These are phyloP conservation scores for Genyomyrus donnyi DNA, from an alignment of 2,113 vertebrate species.

Conservation along the genomic window DNA sequence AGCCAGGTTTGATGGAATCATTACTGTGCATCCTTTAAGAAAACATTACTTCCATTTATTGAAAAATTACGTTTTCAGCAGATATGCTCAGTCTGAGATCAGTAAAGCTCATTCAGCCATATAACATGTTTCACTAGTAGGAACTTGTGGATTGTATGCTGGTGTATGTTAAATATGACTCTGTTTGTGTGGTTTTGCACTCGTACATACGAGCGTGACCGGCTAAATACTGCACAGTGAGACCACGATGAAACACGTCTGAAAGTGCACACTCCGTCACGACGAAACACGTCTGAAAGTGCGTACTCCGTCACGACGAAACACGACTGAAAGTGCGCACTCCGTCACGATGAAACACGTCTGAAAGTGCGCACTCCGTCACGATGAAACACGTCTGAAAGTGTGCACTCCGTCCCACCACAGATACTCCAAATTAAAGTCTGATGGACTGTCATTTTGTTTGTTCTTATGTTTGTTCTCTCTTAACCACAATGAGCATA, in stretches of 20 bases:
- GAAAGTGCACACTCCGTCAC: neutral
- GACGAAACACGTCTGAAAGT: neutral
- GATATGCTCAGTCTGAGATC: neutral
- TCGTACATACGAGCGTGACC: neutral
- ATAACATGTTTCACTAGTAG: neutral
- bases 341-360: neutral
- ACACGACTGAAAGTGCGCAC: too few relatives aligned
- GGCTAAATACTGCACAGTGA: neutral
- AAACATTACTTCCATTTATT: neutral
- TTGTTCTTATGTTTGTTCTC: constrained; percentile 7
- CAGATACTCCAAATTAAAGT: constrained; percentile 9
- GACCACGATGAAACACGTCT: neutral
- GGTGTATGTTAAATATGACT: neutral
- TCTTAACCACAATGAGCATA: constrained; percentile 21
- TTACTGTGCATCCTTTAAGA: neutral
- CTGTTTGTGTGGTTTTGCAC: neutral
- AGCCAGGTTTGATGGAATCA: neutral
- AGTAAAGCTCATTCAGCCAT: neutral
- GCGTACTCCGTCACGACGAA: neutral
- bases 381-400: neutral
- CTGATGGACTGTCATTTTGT: neutral
- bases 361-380: neutral
- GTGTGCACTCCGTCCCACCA: neutral
- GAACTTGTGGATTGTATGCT: neutral
- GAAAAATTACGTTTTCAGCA: neutral